Conservation (phyloP, 2,113 vertebrate species). For the Odobenus rosmarus region DNA sequence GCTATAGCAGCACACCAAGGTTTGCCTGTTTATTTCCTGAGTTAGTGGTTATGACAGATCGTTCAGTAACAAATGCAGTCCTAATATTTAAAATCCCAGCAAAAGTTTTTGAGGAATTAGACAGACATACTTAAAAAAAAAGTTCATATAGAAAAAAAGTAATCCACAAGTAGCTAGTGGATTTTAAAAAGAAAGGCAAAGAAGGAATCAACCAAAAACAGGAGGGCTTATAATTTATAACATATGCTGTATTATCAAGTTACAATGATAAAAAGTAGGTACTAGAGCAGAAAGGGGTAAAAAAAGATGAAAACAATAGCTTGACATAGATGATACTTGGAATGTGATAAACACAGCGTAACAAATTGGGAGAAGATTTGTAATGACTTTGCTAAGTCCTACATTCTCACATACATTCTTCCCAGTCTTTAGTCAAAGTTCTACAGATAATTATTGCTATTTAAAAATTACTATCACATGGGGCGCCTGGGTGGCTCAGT, state of each 20-base stretch:
- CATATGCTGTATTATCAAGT: background rate
- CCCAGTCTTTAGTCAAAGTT: background rate
- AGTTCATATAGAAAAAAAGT: background rate
- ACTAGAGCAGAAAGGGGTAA: background rate
- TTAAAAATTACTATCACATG: too few species aligned
- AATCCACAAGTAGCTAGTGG: background rate
- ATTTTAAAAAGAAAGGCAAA: conserved; percentile 40
- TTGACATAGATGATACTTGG: background rate
- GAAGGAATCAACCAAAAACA: background rate
- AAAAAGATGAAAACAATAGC: background rate
- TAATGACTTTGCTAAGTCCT: background rate
- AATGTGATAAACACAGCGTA: background rate
- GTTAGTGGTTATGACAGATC: background rate
- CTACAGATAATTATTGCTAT: background rate
- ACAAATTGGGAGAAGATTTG: background rate
- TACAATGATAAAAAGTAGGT: background rate
- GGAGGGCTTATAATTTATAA: background rate
- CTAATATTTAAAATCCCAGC: background rate
- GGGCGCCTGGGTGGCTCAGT: too few species aligned
- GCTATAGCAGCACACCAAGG: background rate
- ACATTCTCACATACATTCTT: background rate
- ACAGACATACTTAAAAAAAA: conserved; percentile 18
- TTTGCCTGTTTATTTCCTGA: background rate
- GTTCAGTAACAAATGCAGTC: background rate
- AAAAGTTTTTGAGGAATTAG: background rate